Percentiles rank a stretch among this genome's conserved stretches.
Evolutionary conservation across 2,797 vertebrate genomes (phyloP).

Genomic region (Chiroxiphia lanceolata): DNA sequence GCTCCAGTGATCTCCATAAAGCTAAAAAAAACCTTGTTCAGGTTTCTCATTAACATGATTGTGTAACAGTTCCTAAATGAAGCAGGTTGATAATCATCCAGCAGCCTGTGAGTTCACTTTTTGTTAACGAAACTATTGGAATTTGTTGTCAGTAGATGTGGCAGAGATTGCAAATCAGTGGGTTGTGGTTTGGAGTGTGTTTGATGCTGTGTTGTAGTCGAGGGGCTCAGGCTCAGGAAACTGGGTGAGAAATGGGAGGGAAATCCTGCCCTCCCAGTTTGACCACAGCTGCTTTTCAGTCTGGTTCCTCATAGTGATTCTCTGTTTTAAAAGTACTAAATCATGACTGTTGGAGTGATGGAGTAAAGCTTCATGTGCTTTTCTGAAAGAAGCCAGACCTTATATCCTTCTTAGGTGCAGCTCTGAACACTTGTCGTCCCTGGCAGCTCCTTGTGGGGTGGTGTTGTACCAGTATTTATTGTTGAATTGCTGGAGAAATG

Average conservation of each 20-base stretch:
- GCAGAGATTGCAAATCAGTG: not conserved
- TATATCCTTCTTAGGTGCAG: not conserved
- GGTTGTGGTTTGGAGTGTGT: not conserved
- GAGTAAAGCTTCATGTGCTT: not conserved
- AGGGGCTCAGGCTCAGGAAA: not conserved
- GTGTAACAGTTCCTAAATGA: not conserved
- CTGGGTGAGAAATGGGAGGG: not conserved
- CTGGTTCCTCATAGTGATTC: not conserved
- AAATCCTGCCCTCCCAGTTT: not conserved
- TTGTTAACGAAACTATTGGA: not conserved
- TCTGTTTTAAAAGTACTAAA: not conserved
- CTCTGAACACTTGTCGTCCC: not conserved
- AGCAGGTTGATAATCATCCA: not conserved
- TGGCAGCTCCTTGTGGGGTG: not conserved
- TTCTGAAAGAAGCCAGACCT: not conserved
- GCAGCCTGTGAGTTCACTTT: not conserved
- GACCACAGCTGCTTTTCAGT: not conserved
- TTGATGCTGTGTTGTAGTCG: accelerated
- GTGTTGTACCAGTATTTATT: not conserved
- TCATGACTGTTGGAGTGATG: not conserved
- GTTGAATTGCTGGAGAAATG: not conserved
- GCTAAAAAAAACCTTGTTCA: not conserved
- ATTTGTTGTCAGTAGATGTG: not conserved
- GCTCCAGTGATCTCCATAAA: not conserved
- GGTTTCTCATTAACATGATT: accelerated